A percentile compares a stretch with the other conserved stretches of the same genome.
Evolutionary conservation across 2,113 vertebrate genomes (phyloP).

Genomic region (Excalfactoria chinensis): DNA sequence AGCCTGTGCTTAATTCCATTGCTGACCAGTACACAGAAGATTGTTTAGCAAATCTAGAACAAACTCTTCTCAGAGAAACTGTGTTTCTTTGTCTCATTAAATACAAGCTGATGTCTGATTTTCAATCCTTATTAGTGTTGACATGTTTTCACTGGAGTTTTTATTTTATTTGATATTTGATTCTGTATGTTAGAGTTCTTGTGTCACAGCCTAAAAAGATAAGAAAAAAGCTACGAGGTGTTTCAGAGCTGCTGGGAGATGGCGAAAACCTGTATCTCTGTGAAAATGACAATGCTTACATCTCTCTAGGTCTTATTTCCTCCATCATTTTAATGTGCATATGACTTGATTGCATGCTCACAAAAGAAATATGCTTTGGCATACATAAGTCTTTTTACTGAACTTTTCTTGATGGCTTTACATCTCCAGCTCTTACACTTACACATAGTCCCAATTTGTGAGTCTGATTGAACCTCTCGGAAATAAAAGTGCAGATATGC

Average conservation of each 20-base stretch:
- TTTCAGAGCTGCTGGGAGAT: neutral
- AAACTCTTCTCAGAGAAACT: neutral
- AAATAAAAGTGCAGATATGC: constrained; percentile 48
- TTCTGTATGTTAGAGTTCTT: neutral
- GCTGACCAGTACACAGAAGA: neutral
- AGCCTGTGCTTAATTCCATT: neutral
- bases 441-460: constrained; percentile 20
- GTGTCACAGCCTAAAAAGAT: neutral
- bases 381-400: constrained; percentile 51
- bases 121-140: neutral
- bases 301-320: neutral
- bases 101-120: neutral
- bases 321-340: constrained; percentile 19
- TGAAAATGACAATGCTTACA: neutral
- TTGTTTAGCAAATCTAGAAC: neutral
- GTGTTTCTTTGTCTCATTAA: neutral
- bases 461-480: constrained; percentile 56
- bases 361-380: constrained; percentile 31
- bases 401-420: constrained; percentile 58
- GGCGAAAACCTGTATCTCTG: neutral
- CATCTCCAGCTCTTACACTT: constrained; percentile 12
- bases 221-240: neutral
- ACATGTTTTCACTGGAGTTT: neutral
- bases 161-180: neutral
- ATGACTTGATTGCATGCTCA: neutral